phyloP scores from a whole-genome alignment of 2,113 vertebrate species.

The Morone chrysops region DNA sequence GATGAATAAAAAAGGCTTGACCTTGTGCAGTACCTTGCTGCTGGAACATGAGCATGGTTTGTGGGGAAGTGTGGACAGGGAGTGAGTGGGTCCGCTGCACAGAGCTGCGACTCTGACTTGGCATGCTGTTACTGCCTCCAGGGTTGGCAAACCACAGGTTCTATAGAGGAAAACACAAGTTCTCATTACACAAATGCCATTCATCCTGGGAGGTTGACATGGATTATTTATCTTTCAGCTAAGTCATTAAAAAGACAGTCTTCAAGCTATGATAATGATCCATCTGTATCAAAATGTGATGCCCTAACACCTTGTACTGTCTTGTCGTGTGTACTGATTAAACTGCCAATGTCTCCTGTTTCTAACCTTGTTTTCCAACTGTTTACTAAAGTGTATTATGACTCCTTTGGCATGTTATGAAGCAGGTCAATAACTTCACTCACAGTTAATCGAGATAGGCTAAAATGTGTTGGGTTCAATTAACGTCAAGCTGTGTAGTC shows the following conservation, averaged over 20 bases:
- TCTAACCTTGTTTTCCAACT: conserved; percentile 14
- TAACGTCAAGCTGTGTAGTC: neutral
- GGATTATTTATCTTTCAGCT: conserved; percentile 14
- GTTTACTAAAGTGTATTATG: neutral
- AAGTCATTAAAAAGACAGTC: conserved; percentile 14
- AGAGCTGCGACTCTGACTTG: conserved; percentile 94
- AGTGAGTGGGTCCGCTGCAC: conserved; percentile 96
- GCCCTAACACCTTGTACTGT: conserved; percentile 4
- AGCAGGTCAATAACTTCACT: neutral
- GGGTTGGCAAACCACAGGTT: conserved; percentile 95
- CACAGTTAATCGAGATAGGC: neutral
- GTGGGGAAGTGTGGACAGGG: conserved; percentile 95
- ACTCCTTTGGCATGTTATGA: neutral
- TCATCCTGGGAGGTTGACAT: conserved; percentile 12
- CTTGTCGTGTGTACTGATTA: conserved; percentile 26
- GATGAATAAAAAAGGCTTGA: conserved; percentile 6
- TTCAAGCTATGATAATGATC: conserved; percentile 29
- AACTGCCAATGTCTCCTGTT: neutral
- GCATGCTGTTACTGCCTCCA: conserved; percentile 96
- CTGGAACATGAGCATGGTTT: conserved; percentile 96
- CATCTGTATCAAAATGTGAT: conserved; percentile 14
- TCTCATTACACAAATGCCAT: conserved; percentile 26
- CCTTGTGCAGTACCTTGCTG: conserved; percentile 86
- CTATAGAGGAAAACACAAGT: conserved; percentile 73
- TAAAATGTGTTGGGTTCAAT: neutral